Conservation (phyloP, 2,797 vertebrate species). For the Karalla daura region DNA sequence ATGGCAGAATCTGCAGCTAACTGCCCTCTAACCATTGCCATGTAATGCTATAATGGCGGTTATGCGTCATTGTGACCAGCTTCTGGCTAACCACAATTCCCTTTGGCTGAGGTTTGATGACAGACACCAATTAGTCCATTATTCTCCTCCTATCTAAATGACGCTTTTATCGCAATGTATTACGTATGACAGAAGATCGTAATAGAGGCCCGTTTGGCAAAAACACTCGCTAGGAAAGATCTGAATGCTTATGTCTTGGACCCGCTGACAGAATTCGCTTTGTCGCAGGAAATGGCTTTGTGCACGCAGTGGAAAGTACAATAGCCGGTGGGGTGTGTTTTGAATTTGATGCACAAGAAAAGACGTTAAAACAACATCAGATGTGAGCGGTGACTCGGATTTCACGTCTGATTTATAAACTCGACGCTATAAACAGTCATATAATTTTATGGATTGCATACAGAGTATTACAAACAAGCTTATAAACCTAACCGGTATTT, state of each 20-base stretch:
- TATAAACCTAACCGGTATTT: constrained; percentile 6
- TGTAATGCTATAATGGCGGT: background rate
- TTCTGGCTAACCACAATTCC: background rate
- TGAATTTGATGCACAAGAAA: constrained; percentile 2
- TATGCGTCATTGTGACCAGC: background rate
- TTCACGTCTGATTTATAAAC: too few species aligned
- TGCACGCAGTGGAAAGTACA: constrained; percentile 17
- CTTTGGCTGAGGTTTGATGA: background rate
- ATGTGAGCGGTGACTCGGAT: too few species aligned
- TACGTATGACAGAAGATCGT: background rate
- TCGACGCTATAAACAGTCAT: background rate
- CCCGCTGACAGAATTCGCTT: constrained; percentile 22
- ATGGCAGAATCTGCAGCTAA: background rate
- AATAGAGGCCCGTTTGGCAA: background rate
- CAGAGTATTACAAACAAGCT: constrained; percentile 3
- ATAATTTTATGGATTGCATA: background rate
- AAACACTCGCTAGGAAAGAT: background rate
- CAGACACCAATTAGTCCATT: constrained; percentile 15
- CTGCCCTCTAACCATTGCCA: background rate
- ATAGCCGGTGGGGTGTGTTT: constrained; percentile 10
- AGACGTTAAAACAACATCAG: constrained; percentile 4
- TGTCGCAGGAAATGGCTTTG: constrained; percentile 23
- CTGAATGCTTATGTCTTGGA: background rate
- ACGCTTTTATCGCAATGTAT: background rate
- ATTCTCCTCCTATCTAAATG: background rate